phyloP scores from a whole-genome alignment of 2,888 invertebrate species.

The Frankliniella fusca region DNA sequence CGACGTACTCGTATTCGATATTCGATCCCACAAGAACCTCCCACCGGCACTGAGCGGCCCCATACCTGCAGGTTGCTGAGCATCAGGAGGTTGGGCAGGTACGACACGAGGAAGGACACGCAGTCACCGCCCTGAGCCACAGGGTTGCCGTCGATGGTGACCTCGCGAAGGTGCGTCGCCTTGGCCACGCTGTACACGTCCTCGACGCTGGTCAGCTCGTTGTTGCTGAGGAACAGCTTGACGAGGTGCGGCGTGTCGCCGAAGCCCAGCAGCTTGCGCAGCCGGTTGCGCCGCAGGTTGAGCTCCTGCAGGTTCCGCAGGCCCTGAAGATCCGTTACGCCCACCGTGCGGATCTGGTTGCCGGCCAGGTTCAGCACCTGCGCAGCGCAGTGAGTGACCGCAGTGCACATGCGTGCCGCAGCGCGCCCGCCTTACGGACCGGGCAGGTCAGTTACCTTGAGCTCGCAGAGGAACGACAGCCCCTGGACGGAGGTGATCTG shows the following conservation, averaged over 20 bases:
- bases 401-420: not conserved
- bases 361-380: constrained; percentile 76
- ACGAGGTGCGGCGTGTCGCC: constrained; percentile 70
- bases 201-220: constrained; percentile 74
- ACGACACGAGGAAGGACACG: constrained; percentile 74
- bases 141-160: constrained; percentile 83
- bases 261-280: constrained; percentile 75
- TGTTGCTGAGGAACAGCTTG: constrained; percentile 78
- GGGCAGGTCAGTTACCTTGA: constrained; percentile 60
- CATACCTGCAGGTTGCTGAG: constrained; percentile 70
- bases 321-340: constrained; percentile 71
- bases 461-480: constrained; percentile 62
- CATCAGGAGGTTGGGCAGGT: constrained; percentile 66
- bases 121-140: constrained; percentile 76
- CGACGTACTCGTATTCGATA: too few relatives aligned
- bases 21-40: too few relatives aligned
- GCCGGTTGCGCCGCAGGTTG: constrained; percentile 80
- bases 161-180: constrained; percentile 70
- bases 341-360: constrained; percentile 77
- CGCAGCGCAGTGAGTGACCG: not conserved
- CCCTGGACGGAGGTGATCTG: constrained; percentile 72
- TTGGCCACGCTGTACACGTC: constrained; percentile 79
- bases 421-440: not conserved
- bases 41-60: too few relatives aligned
- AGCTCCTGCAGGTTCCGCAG: constrained; percentile 75